A percentile compares a stretch with the other conserved stretches of the same genome.
phyloP scores from a whole-genome alignment of 2,888 invertebrate genomes.

The Lepidocyrtoides sp. region DNA sequence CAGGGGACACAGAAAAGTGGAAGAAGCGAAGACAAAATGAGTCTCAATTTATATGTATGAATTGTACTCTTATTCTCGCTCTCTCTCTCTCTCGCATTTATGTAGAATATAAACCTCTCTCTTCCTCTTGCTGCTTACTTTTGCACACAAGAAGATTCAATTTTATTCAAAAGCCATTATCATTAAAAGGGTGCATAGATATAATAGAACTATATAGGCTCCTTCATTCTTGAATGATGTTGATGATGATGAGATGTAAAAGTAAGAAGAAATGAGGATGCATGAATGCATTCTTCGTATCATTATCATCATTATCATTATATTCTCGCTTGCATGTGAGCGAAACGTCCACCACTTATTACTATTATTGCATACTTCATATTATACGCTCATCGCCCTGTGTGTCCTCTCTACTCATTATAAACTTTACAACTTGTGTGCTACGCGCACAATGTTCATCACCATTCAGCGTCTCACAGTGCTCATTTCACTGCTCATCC shows the following conservation, averaged over 20 bases:
- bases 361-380: slow-evolving; percentile 50
- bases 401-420: slow-evolving; percentile 11
- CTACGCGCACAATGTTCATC: slow-evolving; percentile 24
- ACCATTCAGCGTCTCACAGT: neutral
- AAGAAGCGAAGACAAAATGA: slow-evolving; percentile 65
- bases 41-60: slow-evolving; percentile 75
- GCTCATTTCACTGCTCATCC: slow-evolving; percentile 49
- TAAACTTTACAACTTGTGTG: slow-evolving; percentile 35
- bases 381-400: slow-evolving; percentile 23
- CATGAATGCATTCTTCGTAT: slow-evolving; percentile 79
- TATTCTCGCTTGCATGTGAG: slow-evolving; percentile 64
- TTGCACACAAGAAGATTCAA: slow-evolving; percentile 76
- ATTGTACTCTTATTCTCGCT: slow-evolving; percentile 46
- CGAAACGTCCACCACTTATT: slow-evolving; percentile 69
- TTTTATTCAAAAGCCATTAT: slow-evolving; percentile 82
- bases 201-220: slow-evolving; percentile 59
- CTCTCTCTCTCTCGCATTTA: neutral
- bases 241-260: slow-evolving; percentile 79
- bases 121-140: slow-evolving; percentile 24
- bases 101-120: neutral
- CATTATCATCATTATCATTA: slow-evolving; percentile 80
- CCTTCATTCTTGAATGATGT: slow-evolving; percentile 74
- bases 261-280: slow-evolving; percentile 77
- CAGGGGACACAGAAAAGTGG: slow-evolving; percentile 41
- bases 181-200: slow-evolving; percentile 79